Conservation (phyloP, 2,797 vertebrate genomes). For the Eutrigla gurnardus region DNA sequence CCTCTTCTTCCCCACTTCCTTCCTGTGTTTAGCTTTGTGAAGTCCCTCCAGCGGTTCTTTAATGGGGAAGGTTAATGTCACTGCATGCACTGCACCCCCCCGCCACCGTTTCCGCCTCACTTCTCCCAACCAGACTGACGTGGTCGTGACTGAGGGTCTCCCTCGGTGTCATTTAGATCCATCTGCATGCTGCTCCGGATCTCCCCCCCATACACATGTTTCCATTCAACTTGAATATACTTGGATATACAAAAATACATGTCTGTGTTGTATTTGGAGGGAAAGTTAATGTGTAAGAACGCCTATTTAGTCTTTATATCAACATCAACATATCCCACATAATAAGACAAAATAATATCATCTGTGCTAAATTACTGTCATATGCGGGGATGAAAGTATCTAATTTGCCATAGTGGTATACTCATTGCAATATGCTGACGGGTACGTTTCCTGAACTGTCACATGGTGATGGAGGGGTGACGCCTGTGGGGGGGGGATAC, state of each 20-base stretch:
- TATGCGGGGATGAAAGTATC: conserved; percentile 17
- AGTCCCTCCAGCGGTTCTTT: conserved; percentile 71
- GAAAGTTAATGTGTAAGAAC: neutral
- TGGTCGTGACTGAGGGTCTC: conserved; percentile 73
- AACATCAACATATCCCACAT: conserved; percentile 4
- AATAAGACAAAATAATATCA: conserved; percentile 15
- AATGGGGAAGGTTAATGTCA: conserved; percentile 72
- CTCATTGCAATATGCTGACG: neutral
- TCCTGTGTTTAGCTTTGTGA: conserved; percentile 65
- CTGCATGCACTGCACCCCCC: conserved; percentile 44
- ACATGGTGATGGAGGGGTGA: conserved; percentile 92
- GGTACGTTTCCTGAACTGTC: conserved; percentile 80
- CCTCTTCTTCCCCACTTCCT: conserved; percentile 53
- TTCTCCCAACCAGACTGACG: conserved; percentile 41
- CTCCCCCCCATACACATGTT: conserved; percentile 15
- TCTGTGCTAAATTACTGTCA: conserved; percentile 16
- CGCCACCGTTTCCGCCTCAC: conserved; percentile 10
- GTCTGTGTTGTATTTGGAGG: neutral
- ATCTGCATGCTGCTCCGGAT: conserved; percentile 34
- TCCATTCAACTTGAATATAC: conserved; percentile 23
- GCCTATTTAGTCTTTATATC: conserved; percentile 9
- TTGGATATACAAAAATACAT: neutral
- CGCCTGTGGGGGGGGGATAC: too few species aligned
- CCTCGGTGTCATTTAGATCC: conserved; percentile 45
- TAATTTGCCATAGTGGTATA: conserved; percentile 14